Evolutionary conservation across 1,140 invertebrate species (phyloP).

Genomic region (Platorchestia sp.): DNA sequence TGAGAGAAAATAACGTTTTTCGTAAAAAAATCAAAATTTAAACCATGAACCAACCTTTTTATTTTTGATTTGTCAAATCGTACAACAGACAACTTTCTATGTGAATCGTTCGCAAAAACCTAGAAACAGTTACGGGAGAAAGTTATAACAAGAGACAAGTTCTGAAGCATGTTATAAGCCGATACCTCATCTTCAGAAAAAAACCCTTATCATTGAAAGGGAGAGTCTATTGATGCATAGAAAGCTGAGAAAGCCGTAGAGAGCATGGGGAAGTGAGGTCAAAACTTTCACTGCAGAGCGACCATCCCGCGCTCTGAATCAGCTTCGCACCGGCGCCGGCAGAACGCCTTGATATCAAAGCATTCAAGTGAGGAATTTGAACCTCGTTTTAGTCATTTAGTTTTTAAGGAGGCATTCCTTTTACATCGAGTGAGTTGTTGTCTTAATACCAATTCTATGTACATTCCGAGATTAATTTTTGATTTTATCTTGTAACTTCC

Average conservation of each 20-base stretch:
- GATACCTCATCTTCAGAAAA: background rate
- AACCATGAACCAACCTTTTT: background rate
- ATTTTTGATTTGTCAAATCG: background rate
- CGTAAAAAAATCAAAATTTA: background rate
- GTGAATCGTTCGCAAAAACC: background rate
- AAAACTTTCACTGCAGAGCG: background rate
- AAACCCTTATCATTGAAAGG: background rate
- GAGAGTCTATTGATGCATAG: constrained; percentile 7
- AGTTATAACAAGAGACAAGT: background rate
- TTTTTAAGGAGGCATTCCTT: background rate
- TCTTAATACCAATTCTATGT: background rate
- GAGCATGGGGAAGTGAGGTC: background rate
- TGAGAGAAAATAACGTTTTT: background rate
- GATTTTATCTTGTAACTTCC: background rate
- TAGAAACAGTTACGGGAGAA: background rate
- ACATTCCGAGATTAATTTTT: background rate
- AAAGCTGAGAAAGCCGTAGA: background rate
- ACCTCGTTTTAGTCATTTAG: background rate
- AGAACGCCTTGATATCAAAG: background rate
- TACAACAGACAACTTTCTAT: background rate
- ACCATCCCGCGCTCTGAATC: background rate
- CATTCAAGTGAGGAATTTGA: background rate
- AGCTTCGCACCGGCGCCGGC: background rate
- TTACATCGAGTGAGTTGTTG: background rate
- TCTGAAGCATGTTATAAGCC: background rate